Evolutionary conservation across 2,113 vertebrate genomes (phyloP).

Genomic region (Lipophrys pholis): DNA sequence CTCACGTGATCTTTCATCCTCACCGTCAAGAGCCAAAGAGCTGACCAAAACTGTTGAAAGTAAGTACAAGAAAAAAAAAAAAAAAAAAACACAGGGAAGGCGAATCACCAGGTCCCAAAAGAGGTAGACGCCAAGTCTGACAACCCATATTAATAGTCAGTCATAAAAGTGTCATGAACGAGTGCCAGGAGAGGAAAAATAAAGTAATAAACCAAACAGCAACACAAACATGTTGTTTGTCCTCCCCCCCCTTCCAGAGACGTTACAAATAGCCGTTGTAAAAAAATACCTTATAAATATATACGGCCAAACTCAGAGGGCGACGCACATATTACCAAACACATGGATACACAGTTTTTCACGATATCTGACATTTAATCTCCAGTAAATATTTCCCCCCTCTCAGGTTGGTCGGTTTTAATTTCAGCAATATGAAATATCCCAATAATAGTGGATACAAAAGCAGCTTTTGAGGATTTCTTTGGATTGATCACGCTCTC

Average conservation of each 20-base stretch:
- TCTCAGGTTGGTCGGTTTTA: too few relatives aligned
- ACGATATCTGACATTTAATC: too few relatives aligned
- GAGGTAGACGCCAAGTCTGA: background rate
- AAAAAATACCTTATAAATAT: background rate
- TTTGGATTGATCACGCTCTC: too few relatives aligned
- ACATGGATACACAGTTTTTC: too few relatives aligned
- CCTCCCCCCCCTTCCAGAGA: background rate
- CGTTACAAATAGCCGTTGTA: background rate
- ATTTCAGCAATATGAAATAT: too few relatives aligned
- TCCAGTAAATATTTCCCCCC: too few relatives aligned
- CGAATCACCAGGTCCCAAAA: background rate
- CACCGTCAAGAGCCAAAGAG: background rate
- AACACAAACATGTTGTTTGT: background rate
- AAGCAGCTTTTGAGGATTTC: too few relatives aligned
- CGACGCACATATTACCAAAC: too few relatives aligned
- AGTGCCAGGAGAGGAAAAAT: background rate
- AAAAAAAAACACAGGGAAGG: background rate
- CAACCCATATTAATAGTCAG: background rate
- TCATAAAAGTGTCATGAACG: background rate
- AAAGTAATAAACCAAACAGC: slow-evolving; percentile 3
- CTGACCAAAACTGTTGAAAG: too few relatives aligned
- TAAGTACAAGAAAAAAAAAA: background rate
- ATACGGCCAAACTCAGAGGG: background rate
- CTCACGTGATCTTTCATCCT: background rate
- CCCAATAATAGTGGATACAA: too few relatives aligned